These are phyloP conservation scores for Myiothlypis coronata DNA, from an alignment of 2,797 vertebrate genomes.

Conservation along the genomic window DNA sequence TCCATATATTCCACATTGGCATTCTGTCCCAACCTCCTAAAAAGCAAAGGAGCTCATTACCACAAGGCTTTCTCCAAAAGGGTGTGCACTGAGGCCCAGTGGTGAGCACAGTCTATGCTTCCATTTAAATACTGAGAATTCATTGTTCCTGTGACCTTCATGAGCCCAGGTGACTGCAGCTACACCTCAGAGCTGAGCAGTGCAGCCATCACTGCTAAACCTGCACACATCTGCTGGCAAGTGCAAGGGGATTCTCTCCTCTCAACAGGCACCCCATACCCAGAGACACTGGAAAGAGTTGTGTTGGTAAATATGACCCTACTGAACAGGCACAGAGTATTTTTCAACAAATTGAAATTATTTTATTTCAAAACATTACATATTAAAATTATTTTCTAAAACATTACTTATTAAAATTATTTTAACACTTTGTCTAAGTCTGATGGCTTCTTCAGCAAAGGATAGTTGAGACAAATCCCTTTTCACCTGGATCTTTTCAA, in stretches of 20 bases:
- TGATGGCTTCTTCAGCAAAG: not conserved
- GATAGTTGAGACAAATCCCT: not conserved
- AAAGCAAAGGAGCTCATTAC: not conserved
- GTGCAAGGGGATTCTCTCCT: not conserved
- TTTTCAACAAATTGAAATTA: not conserved
- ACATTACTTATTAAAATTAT: not conserved
- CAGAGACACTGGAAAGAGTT: not conserved
- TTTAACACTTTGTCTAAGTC: not conserved
- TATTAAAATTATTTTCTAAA: not conserved
- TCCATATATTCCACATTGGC: fast-evolving
- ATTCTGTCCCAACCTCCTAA: not conserved
- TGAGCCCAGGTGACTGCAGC: not conserved
- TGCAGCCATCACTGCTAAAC: not conserved
- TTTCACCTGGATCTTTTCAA: not conserved
- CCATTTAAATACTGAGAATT: not conserved
- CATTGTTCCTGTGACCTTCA: fast-evolving
- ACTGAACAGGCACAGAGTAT: not conserved
- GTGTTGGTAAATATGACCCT: not conserved
- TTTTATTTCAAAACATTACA: not conserved
- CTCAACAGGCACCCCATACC: fast-evolving
- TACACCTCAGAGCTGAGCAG: not conserved
- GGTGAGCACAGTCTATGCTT: not conserved
- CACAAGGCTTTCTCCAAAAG: not conserved
- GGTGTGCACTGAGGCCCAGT: not conserved
- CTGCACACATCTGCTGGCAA: not conserved